Evolutionary conservation across 1,140 invertebrate genomes (phyloP), one percentile per base, ranked within the genome.

Genomic region (Bombus soroeensis): DNA sequence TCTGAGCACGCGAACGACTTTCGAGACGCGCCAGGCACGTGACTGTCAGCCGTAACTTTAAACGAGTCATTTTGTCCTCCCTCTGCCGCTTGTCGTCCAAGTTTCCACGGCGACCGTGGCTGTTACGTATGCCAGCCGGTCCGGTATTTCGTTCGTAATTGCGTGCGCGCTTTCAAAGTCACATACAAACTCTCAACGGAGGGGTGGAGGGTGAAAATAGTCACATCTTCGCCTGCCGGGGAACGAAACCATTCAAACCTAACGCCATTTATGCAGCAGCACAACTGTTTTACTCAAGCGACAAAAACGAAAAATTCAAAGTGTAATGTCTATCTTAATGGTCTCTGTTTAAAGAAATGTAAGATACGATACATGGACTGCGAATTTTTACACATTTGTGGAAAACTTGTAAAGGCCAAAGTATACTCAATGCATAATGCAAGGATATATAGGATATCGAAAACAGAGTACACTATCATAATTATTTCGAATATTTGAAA

Each of bases 31-130:
- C 83, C 66, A 80, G 77, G 68, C 77, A 85, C 83, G 83, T 85
- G 83, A 85, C 83, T 81, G 76, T 47, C 43, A 43, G 62, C 70
- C 76, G 83, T 85, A 85, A 85, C 83, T 85, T 85, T 85, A 85
- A 85, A 85, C 83, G 83, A 81, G 83, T 85, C 83, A 72, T 43
- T 85, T 80, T 80, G 83, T 62, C 77, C 83, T 37, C 25, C 18
- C 15, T 22, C 9, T n/a, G 13, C 22, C n/a, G 53, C 22, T 3
- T 41, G 64, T 59, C 59, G 76, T 39, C 37, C n/a, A 85, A 85
- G 78, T 85, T 85, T 74, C 83, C 57, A 73, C 47, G 71, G 41
- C 74, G 70, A 73, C 70, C 13, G 43, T 9, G 53, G 22, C 71
- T 32, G 47, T 66, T 81, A 62, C 77, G 57, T 80, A 81, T 64